Percentiles rank a stretch among this genome's conserved stretches.
Evolutionary conservation across 37 sponge, comb jelly and placozoan genomes (phyloP).

Genomic region (Spongilla lacustris): DNA sequence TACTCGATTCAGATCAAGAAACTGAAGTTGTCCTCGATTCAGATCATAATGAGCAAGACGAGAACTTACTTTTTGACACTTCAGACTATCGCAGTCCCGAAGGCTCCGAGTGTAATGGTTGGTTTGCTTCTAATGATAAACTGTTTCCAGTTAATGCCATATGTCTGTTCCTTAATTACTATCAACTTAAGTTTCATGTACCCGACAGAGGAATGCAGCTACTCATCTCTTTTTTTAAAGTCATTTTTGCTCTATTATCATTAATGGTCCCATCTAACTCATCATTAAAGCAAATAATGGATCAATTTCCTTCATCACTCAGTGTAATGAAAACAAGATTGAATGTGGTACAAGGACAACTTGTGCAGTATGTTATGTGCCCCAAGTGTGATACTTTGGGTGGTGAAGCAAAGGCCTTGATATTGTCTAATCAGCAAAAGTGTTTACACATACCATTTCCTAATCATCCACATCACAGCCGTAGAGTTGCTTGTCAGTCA

Average conservation of each 20-base stretch:
- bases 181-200: neutral
- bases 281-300: neutral
- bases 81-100: neutral
- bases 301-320: neutral
- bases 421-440: neutral
- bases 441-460: no score
- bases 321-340: neutral
- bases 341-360: neutral
- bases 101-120: neutral
- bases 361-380: neutral
- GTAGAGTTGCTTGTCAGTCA: neutral
- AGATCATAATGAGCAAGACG: neutral
- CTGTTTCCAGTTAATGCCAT: neutral
- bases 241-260: no score
- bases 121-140: neutral
- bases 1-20: neutral
- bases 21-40: slow-evolving; percentile 1
- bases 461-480: neutral
- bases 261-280: neutral
- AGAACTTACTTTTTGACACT: neutral
- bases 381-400: neutral
- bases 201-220: neutral
- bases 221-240: neutral
- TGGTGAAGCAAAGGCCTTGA: neutral
- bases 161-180: neutral